Conservation (phyloP, 2,888 invertebrate genomes). For the Rhabditophanes sp. region DNA sequence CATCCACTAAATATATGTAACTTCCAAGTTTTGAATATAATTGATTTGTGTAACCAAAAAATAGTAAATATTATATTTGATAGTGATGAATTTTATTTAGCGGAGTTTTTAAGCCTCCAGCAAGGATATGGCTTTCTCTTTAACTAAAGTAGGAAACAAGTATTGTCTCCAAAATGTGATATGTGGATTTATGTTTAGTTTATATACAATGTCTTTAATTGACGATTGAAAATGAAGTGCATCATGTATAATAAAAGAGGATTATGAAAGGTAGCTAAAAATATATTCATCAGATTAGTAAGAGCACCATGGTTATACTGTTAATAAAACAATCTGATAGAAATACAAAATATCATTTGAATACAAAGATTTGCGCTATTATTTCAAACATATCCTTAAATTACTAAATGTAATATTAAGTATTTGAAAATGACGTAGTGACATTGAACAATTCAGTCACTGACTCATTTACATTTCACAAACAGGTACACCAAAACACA, state of each 20-base stretch:
- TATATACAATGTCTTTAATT: not conserved
- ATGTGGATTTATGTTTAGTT: too few relatives aligned
- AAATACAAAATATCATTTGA: not conserved
- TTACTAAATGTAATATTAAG: slow-evolving; percentile 1
- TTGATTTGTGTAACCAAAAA: slow-evolving; percentile 1
- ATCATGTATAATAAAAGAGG: not conserved
- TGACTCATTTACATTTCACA: too few relatives aligned
- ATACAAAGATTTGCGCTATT: slow-evolving; percentile 1
- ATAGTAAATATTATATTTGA: slow-evolving; percentile 1
- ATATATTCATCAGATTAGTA: slow-evolving; percentile 1
- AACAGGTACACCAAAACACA: too few relatives aligned
- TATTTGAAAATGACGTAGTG: too few relatives aligned
- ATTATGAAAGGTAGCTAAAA: not conserved
- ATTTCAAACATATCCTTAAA: slow-evolving; percentile 2
- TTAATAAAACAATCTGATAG: not conserved
- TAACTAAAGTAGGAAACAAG: too few relatives aligned
- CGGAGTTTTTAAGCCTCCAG: too few relatives aligned
- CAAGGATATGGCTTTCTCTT: too few relatives aligned
- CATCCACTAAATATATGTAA: not conserved
- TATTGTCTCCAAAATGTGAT: too few relatives aligned
- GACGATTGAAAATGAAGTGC: not conserved
- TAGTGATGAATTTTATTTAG: not conserved
- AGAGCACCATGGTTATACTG: not conserved
- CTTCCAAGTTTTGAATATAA: not conserved
- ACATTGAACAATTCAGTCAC: too few relatives aligned